Conservation (phyloP, 23 tunicate genomes). For the Halocynthia aurantium region DNA sequence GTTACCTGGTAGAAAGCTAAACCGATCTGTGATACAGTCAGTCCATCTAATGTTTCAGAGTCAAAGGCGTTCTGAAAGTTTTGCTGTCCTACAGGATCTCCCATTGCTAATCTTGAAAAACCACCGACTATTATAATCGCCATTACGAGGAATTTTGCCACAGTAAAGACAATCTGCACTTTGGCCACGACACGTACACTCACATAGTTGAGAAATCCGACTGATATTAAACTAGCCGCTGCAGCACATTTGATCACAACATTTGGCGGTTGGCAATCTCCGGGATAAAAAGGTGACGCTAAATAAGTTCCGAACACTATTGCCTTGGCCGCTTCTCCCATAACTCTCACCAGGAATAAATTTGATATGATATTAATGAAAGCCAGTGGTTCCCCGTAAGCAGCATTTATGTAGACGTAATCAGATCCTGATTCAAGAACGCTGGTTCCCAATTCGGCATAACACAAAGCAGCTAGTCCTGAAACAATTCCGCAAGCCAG, state of each 20-base stretch:
- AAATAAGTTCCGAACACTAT: conserved; percentile 48
- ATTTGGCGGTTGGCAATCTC: conserved; percentile 36
- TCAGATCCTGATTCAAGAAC: conserved; percentile 42
- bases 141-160: conserved; percentile 47
- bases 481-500: conserved; percentile 37
- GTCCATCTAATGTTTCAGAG: background rate
- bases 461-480: conserved; percentile 35
- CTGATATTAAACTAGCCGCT: background rate
- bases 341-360: background rate
- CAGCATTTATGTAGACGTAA: conserved; percentile 32
- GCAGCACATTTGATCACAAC: conserved; percentile 36
- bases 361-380: conserved; percentile 13
- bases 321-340: conserved; percentile 13
- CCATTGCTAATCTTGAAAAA: conserved; percentile 19
- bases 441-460: conserved; percentile 47
- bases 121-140: conserved; percentile 39
- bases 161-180: conserved; percentile 40
- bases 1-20: conserved; percentile 3
- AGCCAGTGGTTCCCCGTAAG: conserved; percentile 42
- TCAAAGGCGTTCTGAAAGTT: conserved; percentile 51
- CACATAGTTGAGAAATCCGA: conserved; percentile 31
- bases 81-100: conserved; percentile 32
- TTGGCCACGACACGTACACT: conserved; percentile 34
- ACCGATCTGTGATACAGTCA: conserved; percentile 18
- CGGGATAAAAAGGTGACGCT: conserved; percentile 27